Evolutionary conservation across 2,797 vertebrate species (phyloP).

Genomic region (Coranthus polyacanthus): DNA sequence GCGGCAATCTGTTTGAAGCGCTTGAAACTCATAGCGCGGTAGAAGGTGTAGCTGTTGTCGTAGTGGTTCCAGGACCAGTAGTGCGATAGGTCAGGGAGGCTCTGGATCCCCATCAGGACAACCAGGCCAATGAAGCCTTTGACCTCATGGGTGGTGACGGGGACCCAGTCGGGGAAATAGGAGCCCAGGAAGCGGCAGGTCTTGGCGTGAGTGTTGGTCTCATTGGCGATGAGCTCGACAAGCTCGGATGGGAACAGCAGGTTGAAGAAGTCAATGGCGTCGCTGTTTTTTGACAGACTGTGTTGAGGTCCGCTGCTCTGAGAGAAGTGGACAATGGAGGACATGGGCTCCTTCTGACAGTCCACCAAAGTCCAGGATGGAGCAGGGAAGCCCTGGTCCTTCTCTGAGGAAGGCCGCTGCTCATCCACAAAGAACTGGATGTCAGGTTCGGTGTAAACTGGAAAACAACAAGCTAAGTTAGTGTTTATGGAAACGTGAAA

Average conservation of each 20-base stretch:
- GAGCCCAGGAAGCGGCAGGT: slow-evolving; percentile 62
- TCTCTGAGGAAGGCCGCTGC: slow-evolving; percentile 27
- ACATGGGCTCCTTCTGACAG: slow-evolving; percentile 49
- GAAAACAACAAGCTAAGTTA: slow-evolving; percentile 24
- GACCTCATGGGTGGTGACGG: slow-evolving; percentile 76
- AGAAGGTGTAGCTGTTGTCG: slow-evolving; percentile 80
- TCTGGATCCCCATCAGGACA: slow-evolving; percentile 83
- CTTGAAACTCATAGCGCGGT: slow-evolving; percentile 78
- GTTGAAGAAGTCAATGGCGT: slow-evolving; percentile 85
- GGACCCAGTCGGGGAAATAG: slow-evolving; percentile 68
- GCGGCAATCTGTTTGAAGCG: slow-evolving; percentile 82
- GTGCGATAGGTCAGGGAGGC: slow-evolving; percentile 73
- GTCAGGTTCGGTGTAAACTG: slow-evolving; percentile 79
- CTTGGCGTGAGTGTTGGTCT: slow-evolving; percentile 82
- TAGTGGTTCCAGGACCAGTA: slow-evolving; percentile 84
- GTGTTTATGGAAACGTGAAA: too few relatives aligned
- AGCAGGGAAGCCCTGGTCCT: slow-evolving; percentile 53
- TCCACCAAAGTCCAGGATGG: slow-evolving; percentile 70
- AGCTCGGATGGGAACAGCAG: slow-evolving; percentile 78
- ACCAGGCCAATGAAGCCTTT: slow-evolving; percentile 84
- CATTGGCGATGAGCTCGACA: slow-evolving; percentile 76
- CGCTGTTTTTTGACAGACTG: slow-evolving; percentile 65
- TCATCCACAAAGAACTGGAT: slow-evolving; percentile 72
- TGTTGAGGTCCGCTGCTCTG: slow-evolving; percentile 74
- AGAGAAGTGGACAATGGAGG: slow-evolving; percentile 60